These are phyloP conservation scores for Halcyon chelicuti DNA, from an alignment of 2,797 vertebrate genomes.

Conservation along the genomic window DNA sequence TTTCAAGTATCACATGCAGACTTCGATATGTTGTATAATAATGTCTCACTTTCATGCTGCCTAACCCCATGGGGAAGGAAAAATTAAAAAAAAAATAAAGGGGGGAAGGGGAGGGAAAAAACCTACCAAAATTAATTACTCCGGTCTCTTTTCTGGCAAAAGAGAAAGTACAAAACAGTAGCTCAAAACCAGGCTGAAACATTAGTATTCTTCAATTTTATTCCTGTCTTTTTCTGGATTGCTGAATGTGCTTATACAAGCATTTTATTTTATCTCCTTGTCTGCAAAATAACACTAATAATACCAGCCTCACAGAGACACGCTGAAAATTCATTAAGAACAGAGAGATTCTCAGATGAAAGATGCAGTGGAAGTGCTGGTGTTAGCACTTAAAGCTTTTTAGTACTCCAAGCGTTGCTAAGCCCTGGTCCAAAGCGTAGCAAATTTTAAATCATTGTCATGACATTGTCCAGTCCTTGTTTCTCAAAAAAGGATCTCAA, in stretches of 20 bases:
- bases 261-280: constrained; percentile 47
- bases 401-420: neutral
- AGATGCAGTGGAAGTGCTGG: neutral
- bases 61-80: neutral
- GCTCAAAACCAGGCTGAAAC: neutral
- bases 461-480: constrained; percentile 15
- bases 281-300: constrained; percentile 57
- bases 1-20: constrained; percentile 62
- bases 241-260: constrained; percentile 35
- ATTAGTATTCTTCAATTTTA: constrained; percentile 32
- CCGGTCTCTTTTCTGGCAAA: neutral
- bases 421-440: neutral
- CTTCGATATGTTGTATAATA: constrained; percentile 60
- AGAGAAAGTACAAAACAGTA: neutral
- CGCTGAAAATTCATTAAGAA: constrained; percentile 52
- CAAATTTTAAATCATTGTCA: constrained; percentile 38
- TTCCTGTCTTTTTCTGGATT: neutral
- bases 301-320: constrained; percentile 9
- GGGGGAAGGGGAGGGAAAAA: accelerated
- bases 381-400: constrained; percentile 31
- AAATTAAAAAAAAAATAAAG: too few relatives aligned
- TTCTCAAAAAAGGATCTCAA: neutral
- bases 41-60: constrained; percentile 32
- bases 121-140: neutral
- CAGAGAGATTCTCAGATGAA: constrained; percentile 4